Evolutionary conservation across 2,113 vertebrate genomes (phyloP).

Genomic region (Neotragus pygmaeus): DNA sequence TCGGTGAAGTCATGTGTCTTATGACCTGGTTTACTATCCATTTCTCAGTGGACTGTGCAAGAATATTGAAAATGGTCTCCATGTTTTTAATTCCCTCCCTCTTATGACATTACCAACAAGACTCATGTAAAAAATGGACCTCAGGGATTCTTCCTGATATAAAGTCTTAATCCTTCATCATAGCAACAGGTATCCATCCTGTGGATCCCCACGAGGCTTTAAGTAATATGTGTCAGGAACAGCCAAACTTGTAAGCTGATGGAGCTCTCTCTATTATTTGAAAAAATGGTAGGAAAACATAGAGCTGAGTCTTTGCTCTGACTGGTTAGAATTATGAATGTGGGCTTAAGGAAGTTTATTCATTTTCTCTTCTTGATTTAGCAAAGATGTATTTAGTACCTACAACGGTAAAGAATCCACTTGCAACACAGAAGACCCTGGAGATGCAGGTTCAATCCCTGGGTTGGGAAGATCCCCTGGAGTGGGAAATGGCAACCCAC

Average conservation of each 20-base stretch:
- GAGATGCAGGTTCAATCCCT: neutral
- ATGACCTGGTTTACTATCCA: constrained; percentile 8
- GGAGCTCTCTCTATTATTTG: neutral
- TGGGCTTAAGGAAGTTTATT: neutral
- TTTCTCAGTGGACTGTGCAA: neutral
- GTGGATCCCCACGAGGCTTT: neutral
- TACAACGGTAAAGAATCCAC: neutral
- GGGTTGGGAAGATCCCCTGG: neutral
- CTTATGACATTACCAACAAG: constrained; percentile 39
- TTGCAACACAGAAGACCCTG: neutral
- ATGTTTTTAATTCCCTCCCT: constrained; percentile 11
- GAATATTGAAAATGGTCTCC: constrained; percentile 22
- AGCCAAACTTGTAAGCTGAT: neutral
- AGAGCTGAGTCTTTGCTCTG: neutral
- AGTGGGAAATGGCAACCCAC: neutral
- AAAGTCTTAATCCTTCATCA: constrained; percentile 60
- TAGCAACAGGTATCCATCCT: constrained; percentile 44
- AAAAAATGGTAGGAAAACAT: neutral
- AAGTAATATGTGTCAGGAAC: constrained; percentile 33
- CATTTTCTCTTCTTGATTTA: neutral
- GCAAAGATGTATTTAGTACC: neutral
- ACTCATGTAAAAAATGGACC: constrained; percentile 36
- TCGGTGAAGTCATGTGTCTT: neutral
- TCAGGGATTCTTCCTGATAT: constrained; percentile 47
- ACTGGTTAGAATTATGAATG: neutral